Evolutionary conservation across 2,888 invertebrate genomes (phyloP), one percentile per base, ranked within the genome.

Genomic region (Limenitis camilla): DNA sequence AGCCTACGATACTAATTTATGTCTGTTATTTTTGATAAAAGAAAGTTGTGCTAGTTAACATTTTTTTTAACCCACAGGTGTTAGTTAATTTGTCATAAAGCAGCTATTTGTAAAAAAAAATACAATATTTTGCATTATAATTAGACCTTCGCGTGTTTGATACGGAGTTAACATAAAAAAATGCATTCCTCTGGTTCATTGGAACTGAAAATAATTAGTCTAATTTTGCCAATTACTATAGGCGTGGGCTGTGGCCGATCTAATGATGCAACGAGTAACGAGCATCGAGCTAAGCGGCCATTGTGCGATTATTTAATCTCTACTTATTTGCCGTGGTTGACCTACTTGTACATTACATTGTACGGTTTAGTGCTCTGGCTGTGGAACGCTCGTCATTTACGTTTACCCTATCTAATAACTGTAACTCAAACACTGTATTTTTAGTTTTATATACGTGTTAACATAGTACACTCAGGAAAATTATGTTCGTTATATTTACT

Each of bases 181-280:
- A 41, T 48, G 40, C 35, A 56, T 46, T 43, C 51, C 38, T 28
- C 10, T 38, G 48, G 59, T 51, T 44, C 55, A 53, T 66, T 64
- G 67, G 62, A 67, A 70, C 69, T 72, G 69, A 76, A 75, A 77
- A 75, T 78, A 77, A 81, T 78, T 70, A 74, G 62, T 69, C 63
- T 78, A 77, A 84, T 81, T 77, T 79, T 64, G 72, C 67, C 79
- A 83, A 82, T 80, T 78, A 79, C 69, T 67, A 54, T 57, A 19
- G 58, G 75, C 72, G 80, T 76, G 72, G 74, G 75, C 64, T 19
- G 3, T 19, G 67, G 57, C 63, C 58, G 55, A 56, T 62, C 58
- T 62, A 63, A 61, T 68, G 67, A 62, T 67, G 62, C 61, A 76
- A 78, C 64, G 58, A 19, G 19, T 19, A 19, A 19, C 19, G 19